Evolutionary conservation across 2,113 vertebrate genomes (phyloP).

Genomic region (Trochalopteron elliotii): DNA sequence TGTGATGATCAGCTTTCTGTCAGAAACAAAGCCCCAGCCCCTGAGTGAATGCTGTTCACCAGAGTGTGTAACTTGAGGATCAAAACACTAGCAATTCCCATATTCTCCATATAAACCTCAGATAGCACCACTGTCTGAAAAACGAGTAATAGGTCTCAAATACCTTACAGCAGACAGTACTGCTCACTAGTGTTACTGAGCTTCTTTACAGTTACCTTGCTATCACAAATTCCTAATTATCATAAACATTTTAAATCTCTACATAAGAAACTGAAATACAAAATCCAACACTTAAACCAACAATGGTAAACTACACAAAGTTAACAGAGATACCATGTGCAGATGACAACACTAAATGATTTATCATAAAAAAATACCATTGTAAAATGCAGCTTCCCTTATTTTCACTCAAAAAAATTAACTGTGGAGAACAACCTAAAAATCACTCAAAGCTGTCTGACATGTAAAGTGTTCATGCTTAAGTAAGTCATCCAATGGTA

Average conservation of each 20-base stretch:
- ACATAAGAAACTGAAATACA: background rate
- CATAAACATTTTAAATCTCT: background rate
- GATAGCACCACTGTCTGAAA: background rate
- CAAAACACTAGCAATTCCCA: background rate
- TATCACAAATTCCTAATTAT: background rate
- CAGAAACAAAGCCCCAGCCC: background rate
- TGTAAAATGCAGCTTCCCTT: background rate
- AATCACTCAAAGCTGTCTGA: background rate
- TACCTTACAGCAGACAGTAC: background rate
- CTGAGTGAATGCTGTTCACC: background rate
- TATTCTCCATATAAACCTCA: background rate
- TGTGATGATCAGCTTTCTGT: slow-evolving; percentile 96
- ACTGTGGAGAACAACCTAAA: background rate
- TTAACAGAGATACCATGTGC: background rate
- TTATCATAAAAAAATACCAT: background rate
- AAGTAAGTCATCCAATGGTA: background rate
- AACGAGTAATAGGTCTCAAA: background rate
- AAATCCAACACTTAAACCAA: background rate
- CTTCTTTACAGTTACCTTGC: background rate
- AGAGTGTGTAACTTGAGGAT: background rate
- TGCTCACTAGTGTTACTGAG: background rate
- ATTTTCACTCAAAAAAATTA: background rate
- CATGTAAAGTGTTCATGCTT: background rate
- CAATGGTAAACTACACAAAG: background rate
- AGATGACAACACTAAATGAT: background rate